Evolutionary conservation across 2,797 vertebrate species (phyloP).

Genomic region (Poecile montanus): DNA sequence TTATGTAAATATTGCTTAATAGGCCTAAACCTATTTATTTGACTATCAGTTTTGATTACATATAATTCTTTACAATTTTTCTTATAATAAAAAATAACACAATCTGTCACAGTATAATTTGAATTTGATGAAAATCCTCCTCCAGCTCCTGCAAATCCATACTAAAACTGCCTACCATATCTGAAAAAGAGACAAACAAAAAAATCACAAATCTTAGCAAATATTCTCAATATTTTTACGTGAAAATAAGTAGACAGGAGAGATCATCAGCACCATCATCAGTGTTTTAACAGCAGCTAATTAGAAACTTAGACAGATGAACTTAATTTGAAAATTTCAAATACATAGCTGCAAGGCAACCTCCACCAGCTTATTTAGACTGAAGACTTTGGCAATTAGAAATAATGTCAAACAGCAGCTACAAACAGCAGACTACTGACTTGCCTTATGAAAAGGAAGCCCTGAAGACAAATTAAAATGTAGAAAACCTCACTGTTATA

Average conservation of each 20-base stretch:
- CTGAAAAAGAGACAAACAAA: neutral
- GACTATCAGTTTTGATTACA: conserved; percentile 13
- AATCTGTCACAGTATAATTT: neutral
- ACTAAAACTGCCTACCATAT: neutral
- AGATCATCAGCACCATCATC: neutral
- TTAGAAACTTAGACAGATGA: neutral
- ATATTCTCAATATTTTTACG: neutral
- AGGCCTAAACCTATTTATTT: neutral
- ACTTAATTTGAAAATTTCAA: neutral
- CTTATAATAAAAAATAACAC: neutral
- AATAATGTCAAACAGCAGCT: neutral
- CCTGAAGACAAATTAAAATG: neutral
- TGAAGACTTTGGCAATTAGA: neutral
- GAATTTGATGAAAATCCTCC: neutral
- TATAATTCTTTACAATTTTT: neutral
- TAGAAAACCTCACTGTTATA: neutral
- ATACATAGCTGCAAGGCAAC: neutral
- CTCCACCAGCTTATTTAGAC: neutral
- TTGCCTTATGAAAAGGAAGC: neutral
- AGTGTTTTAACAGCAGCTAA: neutral
- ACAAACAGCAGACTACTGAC: neutral
- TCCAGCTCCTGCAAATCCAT: neutral
- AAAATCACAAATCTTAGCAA: neutral
- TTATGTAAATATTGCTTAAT: neutral
- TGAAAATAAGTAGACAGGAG: neutral